Evolutionary conservation across 2,113 vertebrate species (phyloP).

Genomic region (Nyctereutes procyonoides): DNA sequence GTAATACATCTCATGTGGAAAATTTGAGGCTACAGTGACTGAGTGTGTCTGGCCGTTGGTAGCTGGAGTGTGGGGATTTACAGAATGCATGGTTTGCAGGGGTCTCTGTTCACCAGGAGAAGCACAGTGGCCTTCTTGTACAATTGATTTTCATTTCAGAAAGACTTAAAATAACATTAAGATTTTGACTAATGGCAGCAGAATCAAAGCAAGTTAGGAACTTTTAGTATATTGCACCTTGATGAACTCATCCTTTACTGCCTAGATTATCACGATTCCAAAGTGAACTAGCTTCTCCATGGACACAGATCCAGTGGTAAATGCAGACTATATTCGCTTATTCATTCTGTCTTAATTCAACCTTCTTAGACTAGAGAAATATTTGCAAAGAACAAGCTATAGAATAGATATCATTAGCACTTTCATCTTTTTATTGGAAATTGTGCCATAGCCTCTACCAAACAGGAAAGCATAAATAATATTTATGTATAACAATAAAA

Average conservation of each 20-base stretch:
- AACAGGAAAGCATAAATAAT: not conserved
- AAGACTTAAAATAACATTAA: constrained; percentile 46
- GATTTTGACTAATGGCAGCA: constrained; percentile 52
- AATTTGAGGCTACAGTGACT: not conserved
- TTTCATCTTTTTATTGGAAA: constrained; percentile 1
- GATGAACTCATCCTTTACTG: not conserved
- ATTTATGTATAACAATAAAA: not conserved
- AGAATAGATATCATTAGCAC: not conserved
- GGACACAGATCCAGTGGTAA: not conserved
- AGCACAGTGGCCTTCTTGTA: not conserved
- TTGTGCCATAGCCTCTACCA: not conserved
- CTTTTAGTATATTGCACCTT: not conserved
- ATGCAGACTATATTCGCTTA: not conserved
- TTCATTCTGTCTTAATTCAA: constrained; percentile 7
- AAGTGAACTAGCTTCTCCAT: not conserved
- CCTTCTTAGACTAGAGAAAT: not conserved
- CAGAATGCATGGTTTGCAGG: not conserved
- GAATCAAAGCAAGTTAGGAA: not conserved
- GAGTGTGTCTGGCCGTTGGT: not conserved
- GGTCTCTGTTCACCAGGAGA: not conserved
- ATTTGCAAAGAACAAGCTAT: not conserved
- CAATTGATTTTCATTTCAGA: constrained; percentile 25
- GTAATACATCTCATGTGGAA: not conserved
- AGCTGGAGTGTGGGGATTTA: not conserved
- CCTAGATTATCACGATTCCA: not conserved